Conservation (phyloP, 2,888 invertebrate genomes). For the Bellardia bayeri region DNA sequence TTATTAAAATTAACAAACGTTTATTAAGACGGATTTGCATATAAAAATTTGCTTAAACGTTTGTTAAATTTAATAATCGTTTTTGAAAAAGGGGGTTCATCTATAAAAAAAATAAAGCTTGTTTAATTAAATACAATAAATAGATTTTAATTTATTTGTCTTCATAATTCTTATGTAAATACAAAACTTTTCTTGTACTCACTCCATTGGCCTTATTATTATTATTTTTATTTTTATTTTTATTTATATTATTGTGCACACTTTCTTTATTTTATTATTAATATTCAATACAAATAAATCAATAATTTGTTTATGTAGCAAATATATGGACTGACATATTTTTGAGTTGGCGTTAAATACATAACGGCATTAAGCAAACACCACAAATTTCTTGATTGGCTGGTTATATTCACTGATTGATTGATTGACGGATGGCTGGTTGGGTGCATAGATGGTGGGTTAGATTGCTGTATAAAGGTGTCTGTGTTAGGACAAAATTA, state of each 20-base stretch:
- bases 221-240: not conserved
- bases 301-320: constrained; percentile 48
- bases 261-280: not conserved
- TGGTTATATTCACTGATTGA: constrained; percentile 44
- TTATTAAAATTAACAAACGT: no score
- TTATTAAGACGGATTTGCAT: no score
- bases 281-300: constrained; percentile 27
- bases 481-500: not conserved
- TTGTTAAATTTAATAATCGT: no score
- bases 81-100: no score
- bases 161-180: no score
- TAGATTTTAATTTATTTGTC: no score
- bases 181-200: no score
- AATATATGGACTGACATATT: constrained; percentile 36
- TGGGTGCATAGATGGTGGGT: constrained; percentile 3
- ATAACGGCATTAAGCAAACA: constrained; percentile 45
- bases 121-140: no score
- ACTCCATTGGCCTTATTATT: no score
- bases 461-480: not conserved
- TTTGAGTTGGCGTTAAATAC: constrained; percentile 32
- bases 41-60: no score
- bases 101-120: no score
- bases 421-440: constrained; percentile 37
- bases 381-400: constrained; percentile 51
- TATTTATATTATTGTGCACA: not conserved